Percentiles rank a stretch among this genome's conserved stretches.
Evolutionary conservation across 2,113 vertebrate genomes (phyloP).

Genomic region (cattle (Bos taurus)): ARS-UCD2.0 NC_037346.1:47221001-47221500

Average conservation of each 20-base stretch:
- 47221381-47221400: not conserved
- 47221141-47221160: not conserved
- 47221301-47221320: not conserved
- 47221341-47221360: not conserved
- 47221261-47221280: not conserved
- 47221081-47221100: not conserved
- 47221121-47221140: not conserved
- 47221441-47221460: not conserved
- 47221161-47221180: not conserved
- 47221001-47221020: no score
- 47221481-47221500: not conserved
- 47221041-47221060: no score
- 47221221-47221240: not conserved
- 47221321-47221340: not conserved
- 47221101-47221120: not conserved
- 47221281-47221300: not conserved
- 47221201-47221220: not conserved
- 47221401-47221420: not conserved
- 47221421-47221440: not conserved
- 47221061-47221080: no score
- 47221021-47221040: no score
- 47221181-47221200: not conserved
- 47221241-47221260: not conserved
- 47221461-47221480: not conserved
- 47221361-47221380: not conserved